These are phyloP conservation scores for Suillia variegata DNA, from an alignment of 2,888 invertebrate species.

Conservation along the genomic window DNA sequence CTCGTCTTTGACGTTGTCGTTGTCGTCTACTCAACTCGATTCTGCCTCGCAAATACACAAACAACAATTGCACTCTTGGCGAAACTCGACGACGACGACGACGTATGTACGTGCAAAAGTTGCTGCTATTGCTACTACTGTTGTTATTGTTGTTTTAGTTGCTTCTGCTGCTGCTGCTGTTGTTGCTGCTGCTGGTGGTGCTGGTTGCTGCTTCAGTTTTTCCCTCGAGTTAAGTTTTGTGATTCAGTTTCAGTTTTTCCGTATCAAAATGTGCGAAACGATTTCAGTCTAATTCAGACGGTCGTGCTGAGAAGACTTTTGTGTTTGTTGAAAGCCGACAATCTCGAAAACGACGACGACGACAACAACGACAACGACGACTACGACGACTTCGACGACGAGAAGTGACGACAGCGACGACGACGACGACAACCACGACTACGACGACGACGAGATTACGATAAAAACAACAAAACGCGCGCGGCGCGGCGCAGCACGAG, in stretches of 20 bases:
- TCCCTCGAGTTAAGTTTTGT: conserved; percentile 45
- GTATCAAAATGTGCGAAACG: conserved; percentile 61
- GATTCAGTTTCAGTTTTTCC: conserved; percentile 57
- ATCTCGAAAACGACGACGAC: background rate
- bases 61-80: conserved; percentile 6
- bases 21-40: no score
- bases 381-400: conserved; percentile 9
- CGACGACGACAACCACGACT: conserved; percentile 16
- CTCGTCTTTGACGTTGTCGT: conserved; percentile 5
- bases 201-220: conserved; percentile 20
- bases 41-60: no score
- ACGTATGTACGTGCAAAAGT: conserved; percentile 2
- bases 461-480: no score
- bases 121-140: conserved; percentile 4
- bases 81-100: background rate
- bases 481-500: conserved; percentile 4
- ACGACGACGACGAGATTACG: conserved; percentile 12
- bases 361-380: background rate
- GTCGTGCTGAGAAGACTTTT: conserved; percentile 62
- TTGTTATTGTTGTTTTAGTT: conserved; percentile 3
- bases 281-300: conserved; percentile 62
- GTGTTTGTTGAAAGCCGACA: conserved; percentile 14
- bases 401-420: conserved; percentile 10
- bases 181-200: conserved; percentile 1
- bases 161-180: no score